Evolutionary conservation across 2,797 vertebrate species (phyloP).

Genomic region (Mareca strepera): DNA sequence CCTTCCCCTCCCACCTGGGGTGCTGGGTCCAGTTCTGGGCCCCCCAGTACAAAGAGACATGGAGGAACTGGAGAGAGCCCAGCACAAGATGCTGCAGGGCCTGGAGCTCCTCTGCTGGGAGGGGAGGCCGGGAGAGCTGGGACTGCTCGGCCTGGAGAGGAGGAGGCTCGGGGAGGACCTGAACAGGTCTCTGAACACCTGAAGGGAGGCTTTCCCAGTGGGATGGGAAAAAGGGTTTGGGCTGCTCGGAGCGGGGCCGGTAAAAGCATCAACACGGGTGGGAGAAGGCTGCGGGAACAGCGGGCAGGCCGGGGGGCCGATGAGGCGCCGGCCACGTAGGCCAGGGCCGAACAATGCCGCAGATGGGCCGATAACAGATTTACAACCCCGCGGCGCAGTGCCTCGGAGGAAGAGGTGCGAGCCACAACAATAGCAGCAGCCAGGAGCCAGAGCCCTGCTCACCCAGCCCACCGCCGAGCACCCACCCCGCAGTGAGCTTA

Average conservation of each 20-base stretch:
- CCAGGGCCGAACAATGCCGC: not conserved
- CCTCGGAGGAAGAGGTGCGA: not conserved
- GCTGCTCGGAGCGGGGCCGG: not conserved
- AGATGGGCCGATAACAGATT: not conserved
- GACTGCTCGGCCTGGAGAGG: not conserved
- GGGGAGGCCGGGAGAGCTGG: not conserved
- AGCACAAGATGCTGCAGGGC: not conserved
- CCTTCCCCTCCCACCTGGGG: not conserved
- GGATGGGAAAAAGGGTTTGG: not conserved
- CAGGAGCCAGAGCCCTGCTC: not conserved
- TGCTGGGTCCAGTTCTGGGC: not conserved
- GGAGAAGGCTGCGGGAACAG: not conserved
- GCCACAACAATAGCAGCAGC: not conserved
- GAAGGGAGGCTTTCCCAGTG: not conserved
- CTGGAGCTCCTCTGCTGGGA: not conserved
- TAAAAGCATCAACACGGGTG: not conserved
- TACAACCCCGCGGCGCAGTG: fast-evolving
- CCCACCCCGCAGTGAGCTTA: fast-evolving
- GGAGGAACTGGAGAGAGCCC: not conserved
- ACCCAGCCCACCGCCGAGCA: not conserved
- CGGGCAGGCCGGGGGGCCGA: not conserved
- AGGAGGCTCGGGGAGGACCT: not conserved
- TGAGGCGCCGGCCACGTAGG: fast-evolving
- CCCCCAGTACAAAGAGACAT: not conserved
- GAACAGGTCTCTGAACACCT: not conserved